Evolutionary conservation across 2,888 invertebrate species (phyloP), one percentile per base, ranked within the genome.

Genomic region (Oegoconia quadripuncta): DNA sequence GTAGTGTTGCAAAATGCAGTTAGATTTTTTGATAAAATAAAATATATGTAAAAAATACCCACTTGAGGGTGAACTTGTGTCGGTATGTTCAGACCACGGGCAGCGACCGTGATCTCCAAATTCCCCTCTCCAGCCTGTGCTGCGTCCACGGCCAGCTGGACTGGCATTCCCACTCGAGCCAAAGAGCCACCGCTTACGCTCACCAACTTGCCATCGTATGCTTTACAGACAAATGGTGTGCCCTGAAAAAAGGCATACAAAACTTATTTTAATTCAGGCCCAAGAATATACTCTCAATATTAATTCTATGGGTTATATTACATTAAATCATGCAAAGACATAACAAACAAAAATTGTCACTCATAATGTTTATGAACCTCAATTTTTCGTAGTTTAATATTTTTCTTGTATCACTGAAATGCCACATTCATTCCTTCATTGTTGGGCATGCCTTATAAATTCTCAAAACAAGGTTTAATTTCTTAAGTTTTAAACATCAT

Each of bases 61-160:
- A 97, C 97, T 79, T 97, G 94, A 6, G 97, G 96, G 73, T 95
- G 96, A 30, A 97, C 97, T 90, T 97, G 97, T 37, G 97, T 97
- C 33, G 97, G 97, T 62, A 98, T 97, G 71, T 98, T 96, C 48
- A 96, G 90, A 37, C 97, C 96, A 71, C 95, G 91, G 28, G 97
- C 96, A 46, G 96, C 96, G 56, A 99, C 97, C 32, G 97, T 97
- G 53, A 99, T 98, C 84, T 99, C 98, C 52, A 99, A 88, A 77
- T 97, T 97, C 36, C 99, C 99, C 86, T 98, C 98, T 7, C 99
- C 99, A 31, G 98, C 97, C 74, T 97, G 94, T 48, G 96, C 96
- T 2, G 98, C 98, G 75, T 99, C 98, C 35, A 98, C 97, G 12
- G 95, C 95, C 65, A 98, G 94, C 64, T 97, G 96, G n/a, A 97